Evolutionary conservation across 2,797 vertebrate genomes (phyloP).

Genomic region (Macroramphosus scolopax): DNA sequence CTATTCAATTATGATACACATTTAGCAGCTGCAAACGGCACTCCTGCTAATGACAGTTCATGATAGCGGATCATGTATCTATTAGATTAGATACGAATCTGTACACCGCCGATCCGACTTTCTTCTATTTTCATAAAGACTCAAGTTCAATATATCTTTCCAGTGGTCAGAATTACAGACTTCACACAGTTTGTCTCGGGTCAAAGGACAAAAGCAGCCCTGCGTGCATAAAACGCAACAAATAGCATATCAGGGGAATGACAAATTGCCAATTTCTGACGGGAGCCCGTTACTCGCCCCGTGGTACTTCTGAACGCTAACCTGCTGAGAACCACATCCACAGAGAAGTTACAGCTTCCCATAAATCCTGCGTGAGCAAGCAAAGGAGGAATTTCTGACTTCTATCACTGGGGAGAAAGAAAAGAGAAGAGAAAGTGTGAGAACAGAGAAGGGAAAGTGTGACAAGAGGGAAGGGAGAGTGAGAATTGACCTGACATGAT

Average conservation of each 20-base stretch:
- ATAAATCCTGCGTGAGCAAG: constrained; percentile 58
- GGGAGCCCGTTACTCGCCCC: constrained; percentile 43
- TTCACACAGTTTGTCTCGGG: constrained; percentile 24
- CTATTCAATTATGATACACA: constrained; percentile 72
- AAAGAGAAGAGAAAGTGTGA: constrained; percentile 20
- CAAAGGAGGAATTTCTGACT: constrained; percentile 52
- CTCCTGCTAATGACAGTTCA: constrained; percentile 59
- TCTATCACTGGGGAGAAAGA: constrained; percentile 11
- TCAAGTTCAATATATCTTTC: too few relatives aligned
- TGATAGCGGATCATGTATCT: constrained; percentile 62
- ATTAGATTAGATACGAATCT: constrained; percentile 58
- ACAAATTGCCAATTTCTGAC: constrained; percentile 46
- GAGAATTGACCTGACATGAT: constrained; percentile 27
- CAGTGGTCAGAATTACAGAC: constrained; percentile 3
- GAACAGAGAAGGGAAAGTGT: not conserved
- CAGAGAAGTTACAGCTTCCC: constrained; percentile 40
- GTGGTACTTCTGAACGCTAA: constrained; percentile 49
- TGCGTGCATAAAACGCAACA: constrained; percentile 37
- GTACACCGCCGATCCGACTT: too few relatives aligned
- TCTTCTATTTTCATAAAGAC: too few relatives aligned
- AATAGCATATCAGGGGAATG: constrained; percentile 36
- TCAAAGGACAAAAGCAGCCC: constrained; percentile 37
- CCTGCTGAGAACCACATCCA: constrained; percentile 59
- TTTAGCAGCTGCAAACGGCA: constrained; percentile 62
- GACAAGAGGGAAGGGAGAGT: constrained; percentile 5